Conservation (phyloP, 1,140 invertebrate genomes). For the Panonychus citri region DNA sequence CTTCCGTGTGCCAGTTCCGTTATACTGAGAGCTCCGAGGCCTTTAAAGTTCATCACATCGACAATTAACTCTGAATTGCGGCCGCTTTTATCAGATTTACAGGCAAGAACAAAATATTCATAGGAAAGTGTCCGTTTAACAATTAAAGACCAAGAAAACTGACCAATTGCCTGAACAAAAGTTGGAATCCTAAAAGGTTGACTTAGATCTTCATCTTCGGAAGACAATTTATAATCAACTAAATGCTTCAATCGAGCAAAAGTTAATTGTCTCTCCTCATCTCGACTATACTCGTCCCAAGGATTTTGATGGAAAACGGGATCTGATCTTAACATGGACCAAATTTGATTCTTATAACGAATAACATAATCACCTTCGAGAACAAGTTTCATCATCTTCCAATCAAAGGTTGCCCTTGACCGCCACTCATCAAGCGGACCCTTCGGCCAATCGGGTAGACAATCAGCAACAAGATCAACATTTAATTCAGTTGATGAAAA, state of each 20-base stretch:
- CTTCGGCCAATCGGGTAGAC: conserved; percentile 31
- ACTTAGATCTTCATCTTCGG: conserved; percentile 30
- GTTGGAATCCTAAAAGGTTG: conserved; percentile 23
- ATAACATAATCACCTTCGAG: conserved; percentile 44
- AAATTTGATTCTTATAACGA: conserved; percentile 49
- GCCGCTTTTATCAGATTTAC: conserved; percentile 47
- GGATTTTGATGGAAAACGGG: conserved; percentile 41
- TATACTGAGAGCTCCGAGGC: conserved; percentile 56
- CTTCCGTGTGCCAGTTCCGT: conserved; percentile 85
- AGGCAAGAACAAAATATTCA: conserved; percentile 15
- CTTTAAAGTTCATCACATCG: conserved; percentile 13
- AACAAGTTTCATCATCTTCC: conserved; percentile 46
- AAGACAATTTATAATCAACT: conserved; percentile 35
- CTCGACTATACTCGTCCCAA: conserved; percentile 32
- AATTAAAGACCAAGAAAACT: conserved; percentile 40
- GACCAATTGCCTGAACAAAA: conserved; percentile 30
- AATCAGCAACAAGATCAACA: background rate
- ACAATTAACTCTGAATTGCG: conserved; percentile 33
- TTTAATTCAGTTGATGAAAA: background rate
- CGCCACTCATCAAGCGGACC: conserved; percentile 48
- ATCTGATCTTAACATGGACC: conserved; percentile 52
- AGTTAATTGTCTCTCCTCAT: conserved; percentile 38
- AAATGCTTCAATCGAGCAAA: conserved; percentile 35
- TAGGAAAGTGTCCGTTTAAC: conserved; percentile 32
- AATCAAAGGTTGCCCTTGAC: conserved; percentile 45